A percentile compares a stretch with the other conserved stretches of the same genome.
Evolutionary conservation across 1,140 invertebrate genomes (phyloP).

Genomic region (Adelges cooleyi): DNA sequence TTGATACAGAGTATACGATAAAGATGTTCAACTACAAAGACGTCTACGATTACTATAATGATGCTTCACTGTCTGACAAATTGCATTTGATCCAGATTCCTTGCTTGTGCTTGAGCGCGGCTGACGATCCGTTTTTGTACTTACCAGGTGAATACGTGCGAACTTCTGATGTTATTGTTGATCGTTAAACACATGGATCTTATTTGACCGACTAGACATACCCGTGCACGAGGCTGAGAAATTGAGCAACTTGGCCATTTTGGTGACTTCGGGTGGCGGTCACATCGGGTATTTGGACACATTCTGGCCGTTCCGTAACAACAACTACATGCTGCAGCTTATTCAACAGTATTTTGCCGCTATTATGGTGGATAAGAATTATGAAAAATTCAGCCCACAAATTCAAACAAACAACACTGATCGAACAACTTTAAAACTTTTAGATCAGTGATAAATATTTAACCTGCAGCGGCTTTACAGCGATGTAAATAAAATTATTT

Average conservation of each 20-base stretch:
- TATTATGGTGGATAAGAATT: background rate
- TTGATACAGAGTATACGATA: constrained; percentile 67
- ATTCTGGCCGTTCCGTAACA: constrained; percentile 45
- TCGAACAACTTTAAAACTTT: too few species aligned
- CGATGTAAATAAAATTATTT: too few species aligned
- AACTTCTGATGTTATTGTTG: too few species aligned
- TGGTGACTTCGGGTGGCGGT: constrained; percentile 64
- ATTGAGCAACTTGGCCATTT: constrained; percentile 57
- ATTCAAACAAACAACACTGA: too few species aligned
- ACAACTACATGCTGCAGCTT: constrained; percentile 6
- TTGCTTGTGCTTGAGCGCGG: constrained; percentile 63
- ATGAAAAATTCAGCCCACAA: background rate
- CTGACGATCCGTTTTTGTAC: constrained; percentile 77
- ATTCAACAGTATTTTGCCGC: background rate
- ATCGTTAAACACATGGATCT: background rate
- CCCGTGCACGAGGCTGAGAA: constrained; percentile 41
- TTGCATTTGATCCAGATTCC: constrained; percentile 57
- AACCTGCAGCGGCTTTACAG: too few species aligned
- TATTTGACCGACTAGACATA: background rate
- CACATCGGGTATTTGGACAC: constrained; percentile 79
- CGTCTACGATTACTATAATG: constrained; percentile 66
- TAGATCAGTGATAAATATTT: too few species aligned
- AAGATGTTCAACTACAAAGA: constrained; percentile 69
- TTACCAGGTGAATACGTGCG: constrained; percentile 44
- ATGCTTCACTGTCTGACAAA: constrained; percentile 61